Conservation (phyloP, 2,888 invertebrate genomes). For the Epistrophe eligans region DNA sequence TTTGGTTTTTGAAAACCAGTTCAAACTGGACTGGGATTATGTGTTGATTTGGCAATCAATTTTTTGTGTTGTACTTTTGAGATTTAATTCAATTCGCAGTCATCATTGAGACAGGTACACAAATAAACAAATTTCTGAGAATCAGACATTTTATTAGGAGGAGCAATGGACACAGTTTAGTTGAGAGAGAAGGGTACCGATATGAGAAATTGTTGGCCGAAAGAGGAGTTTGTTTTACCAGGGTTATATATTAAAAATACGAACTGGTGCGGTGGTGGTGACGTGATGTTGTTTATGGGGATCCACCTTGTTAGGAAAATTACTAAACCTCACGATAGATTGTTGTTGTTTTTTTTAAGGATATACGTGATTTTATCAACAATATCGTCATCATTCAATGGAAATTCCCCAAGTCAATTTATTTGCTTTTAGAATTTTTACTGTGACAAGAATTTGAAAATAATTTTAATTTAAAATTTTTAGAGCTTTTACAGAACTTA, state of each 20-base stretch:
- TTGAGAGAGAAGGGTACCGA: conserved; percentile 33
- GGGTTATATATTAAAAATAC: conserved; percentile 24
- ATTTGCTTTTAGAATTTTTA: too few species aligned
- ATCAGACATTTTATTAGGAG: conserved; percentile 37
- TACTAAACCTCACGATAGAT: not conserved
- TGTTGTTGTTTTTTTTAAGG: not conserved
- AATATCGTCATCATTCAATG: too few species aligned
- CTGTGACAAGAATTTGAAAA: too few species aligned
- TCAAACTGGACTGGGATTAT: conserved; percentile 18
- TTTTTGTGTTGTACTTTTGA: not conserved
- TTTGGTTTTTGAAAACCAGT: conserved; percentile 49
- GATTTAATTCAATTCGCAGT: not conserved
- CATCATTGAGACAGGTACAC: not conserved
- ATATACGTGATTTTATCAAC: not conserved
- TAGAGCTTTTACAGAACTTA: too few species aligned
- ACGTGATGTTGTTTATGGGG: conserved; percentile 12
- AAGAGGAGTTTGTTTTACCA: conserved; percentile 2
- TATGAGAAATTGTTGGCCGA: not conserved
- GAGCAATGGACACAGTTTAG: conserved; percentile 47
- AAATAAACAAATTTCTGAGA: conserved; percentile 22
- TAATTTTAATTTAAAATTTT: too few species aligned
- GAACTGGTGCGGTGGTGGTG: not conserved
- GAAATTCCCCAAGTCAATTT: too few species aligned
- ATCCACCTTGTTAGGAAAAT: not conserved
- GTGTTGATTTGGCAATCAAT: conserved; percentile 33